Evolutionary conservation across 2,113 vertebrate genomes (phyloP).

Genomic region (Tetrao urogallus): DNA sequence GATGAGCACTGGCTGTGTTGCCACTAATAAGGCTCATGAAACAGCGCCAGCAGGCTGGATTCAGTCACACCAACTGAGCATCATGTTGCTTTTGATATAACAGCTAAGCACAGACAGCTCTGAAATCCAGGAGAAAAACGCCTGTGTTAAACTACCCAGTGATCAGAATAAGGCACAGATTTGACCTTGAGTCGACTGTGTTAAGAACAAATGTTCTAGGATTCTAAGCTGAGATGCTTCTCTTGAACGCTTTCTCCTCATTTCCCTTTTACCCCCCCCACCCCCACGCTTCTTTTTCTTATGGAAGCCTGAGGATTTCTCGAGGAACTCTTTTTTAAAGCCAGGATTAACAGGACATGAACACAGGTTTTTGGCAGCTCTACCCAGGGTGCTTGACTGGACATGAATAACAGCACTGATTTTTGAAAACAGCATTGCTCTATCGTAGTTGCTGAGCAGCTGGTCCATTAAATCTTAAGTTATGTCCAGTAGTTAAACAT

Average conservation of each 20-base stretch:
- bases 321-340: not conserved
- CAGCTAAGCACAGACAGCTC: not conserved
- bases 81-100: not conserved
- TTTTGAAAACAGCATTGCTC: slow-evolving; percentile 17
- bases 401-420: not conserved
- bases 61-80: not conserved
- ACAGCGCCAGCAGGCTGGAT: not conserved
- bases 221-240: not conserved
- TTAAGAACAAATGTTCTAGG: not conserved
- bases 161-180: not conserved
- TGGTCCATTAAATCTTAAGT: slow-evolving; percentile 33
- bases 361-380: not conserved
- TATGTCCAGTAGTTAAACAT: slow-evolving; percentile 7
- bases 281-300: not conserved
- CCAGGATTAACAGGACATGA: not conserved
- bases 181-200: not conserved
- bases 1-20: not conserved
- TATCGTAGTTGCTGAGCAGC: slow-evolving; percentile 46
- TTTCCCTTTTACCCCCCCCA: not conserved
- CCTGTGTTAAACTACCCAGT: not conserved
- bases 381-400: not conserved
- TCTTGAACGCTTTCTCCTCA: not conserved
- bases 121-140: accelerated
- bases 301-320: not conserved
- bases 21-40: not conserved